Percentiles rank a stretch among this genome's conserved stretches.
Evolutionary conservation across 2,797 vertebrate genomes (phyloP).

Genomic region (Trichosurus vulpecula): DNA sequence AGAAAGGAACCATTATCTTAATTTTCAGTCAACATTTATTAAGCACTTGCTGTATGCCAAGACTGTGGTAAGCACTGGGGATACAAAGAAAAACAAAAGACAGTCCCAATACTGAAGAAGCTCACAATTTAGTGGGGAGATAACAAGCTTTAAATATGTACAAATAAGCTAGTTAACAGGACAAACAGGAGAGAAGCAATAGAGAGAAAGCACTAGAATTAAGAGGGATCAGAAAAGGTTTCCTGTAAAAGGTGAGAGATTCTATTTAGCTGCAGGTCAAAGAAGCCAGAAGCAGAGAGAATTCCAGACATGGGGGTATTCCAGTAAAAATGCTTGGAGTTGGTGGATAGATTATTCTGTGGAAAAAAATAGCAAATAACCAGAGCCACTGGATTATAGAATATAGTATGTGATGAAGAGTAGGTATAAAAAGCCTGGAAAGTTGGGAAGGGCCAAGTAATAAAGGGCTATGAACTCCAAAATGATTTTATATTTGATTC

Average conservation of each 20-base stretch:
- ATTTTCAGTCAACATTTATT: background rate
- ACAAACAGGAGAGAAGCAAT: background rate
- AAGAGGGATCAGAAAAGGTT: background rate
- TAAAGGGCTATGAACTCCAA: background rate
- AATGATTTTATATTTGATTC: background rate
- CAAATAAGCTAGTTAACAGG: background rate
- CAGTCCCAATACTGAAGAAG: background rate
- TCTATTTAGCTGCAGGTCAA: background rate
- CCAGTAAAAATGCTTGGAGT: too few relatives aligned
- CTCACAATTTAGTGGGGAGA: background rate
- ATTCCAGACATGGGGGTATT: background rate
- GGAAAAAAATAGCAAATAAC: too few relatives aligned
- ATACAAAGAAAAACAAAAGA: too few relatives aligned
- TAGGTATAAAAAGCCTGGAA: background rate
- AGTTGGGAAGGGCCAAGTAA: background rate
- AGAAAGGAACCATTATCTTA: background rate
- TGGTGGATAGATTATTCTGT: too few relatives aligned
- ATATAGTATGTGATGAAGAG: background rate
- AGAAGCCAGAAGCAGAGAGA: background rate
- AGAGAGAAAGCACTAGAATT: background rate
- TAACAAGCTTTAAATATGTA: background rate
- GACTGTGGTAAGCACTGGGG: background rate
- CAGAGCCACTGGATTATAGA: background rate
- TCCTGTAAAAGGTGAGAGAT: background rate
- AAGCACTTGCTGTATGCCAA: background rate